A percentile compares a stretch with the other conserved stretches of the same genome.
These are phyloP conservation scores for Hermaeophaga mercurialis DNA, from an alignment of 2,888 invertebrate genomes.

Conservation along the genomic window DNA sequence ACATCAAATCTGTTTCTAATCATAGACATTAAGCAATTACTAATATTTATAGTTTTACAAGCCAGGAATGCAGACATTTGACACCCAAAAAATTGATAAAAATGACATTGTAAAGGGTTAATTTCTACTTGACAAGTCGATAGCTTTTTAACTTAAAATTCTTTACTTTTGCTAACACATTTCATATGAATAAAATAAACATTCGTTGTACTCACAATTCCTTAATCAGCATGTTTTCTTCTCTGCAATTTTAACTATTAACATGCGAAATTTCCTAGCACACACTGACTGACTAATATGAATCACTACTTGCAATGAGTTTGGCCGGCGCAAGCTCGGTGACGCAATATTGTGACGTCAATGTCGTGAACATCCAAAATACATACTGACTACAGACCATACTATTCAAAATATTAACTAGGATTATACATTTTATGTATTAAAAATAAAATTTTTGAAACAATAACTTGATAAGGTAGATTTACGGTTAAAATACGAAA, in stretches of 20 bases:
- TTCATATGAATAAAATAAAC: conserved; percentile 3
- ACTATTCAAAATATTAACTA: background rate
- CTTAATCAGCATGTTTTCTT: conserved; percentile 71
- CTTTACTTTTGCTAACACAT: background rate
- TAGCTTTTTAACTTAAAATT: conserved; percentile 20
- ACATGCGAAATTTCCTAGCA: conserved; percentile 46
- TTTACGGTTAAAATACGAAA: too few relatives aligned
- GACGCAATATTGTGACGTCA: conserved; percentile 71
- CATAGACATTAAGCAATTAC: background rate
- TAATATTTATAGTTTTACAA: conserved; percentile 5
- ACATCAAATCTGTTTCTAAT: conserved; percentile 3
- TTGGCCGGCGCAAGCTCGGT: conserved; percentile 67
- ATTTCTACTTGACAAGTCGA: conserved; percentile 25
- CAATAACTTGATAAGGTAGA: too few relatives aligned
- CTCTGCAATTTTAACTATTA: conserved; percentile 38
- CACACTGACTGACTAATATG: conserved; percentile 52
- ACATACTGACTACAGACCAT: conserved; percentile 21
- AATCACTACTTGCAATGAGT: conserved; percentile 61
- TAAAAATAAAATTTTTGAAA: too few relatives aligned
- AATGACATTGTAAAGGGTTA: conserved; percentile 32
- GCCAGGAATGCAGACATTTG: conserved; percentile 22
- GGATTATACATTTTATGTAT: too few relatives aligned
- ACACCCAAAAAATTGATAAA: conserved; percentile 33
- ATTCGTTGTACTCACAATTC: conserved; percentile 67
- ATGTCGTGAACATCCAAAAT: conserved; percentile 28